Conservation (phyloP, 64 coral and sea anemone species). For the Exaiptasia diaphana region DNA sequence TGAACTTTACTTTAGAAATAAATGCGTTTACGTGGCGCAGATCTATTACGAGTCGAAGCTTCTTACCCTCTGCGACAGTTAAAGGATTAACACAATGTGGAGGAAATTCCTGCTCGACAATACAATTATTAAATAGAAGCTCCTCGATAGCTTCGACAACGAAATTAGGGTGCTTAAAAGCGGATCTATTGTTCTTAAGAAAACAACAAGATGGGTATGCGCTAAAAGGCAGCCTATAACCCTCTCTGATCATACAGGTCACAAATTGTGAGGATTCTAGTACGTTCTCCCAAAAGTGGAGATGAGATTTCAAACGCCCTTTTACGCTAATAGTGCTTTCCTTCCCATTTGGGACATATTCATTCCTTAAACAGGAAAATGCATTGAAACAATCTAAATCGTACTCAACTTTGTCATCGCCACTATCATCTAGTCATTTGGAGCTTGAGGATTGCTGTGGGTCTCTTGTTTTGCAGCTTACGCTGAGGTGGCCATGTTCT, state of each 20-base stretch:
- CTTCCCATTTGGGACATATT: background rate
- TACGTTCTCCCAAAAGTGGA: background rate
- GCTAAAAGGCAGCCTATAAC: slow-evolving; percentile 39
- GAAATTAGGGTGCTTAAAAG: slow-evolving; percentile 18
- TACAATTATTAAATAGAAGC: slow-evolving; percentile 15
- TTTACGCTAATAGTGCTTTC: background rate
- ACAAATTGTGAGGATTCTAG: slow-evolving; percentile 42
- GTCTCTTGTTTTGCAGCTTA: background rate
- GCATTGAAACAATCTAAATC: background rate
- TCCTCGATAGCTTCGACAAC: slow-evolving; percentile 1
- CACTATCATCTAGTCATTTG: slow-evolving; percentile 15
- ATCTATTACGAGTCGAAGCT: slow-evolving; percentile 42
- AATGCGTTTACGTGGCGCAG: slow-evolving; percentile 42
- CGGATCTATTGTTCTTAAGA: slow-evolving; percentile 14
- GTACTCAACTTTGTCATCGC: slow-evolving; percentile 24
- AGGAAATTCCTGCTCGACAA: background rate
- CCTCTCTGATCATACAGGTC: slow-evolving; percentile 23
- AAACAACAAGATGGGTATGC: slow-evolving; percentile 1
- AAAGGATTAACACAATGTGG: slow-evolving; percentile 38
- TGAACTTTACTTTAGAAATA: slow-evolving; percentile 40
- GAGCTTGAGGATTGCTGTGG: background rate
- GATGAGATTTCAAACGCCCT: slow-evolving; percentile 6
- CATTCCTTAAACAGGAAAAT: background rate
- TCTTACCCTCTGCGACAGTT: slow-evolving; percentile 37
- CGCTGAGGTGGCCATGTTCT: slow-evolving; percentile 32